phyloP scores from a whole-genome alignment of 2,888 invertebrate genomes.

The Temnothorax rugatulus region DNA sequence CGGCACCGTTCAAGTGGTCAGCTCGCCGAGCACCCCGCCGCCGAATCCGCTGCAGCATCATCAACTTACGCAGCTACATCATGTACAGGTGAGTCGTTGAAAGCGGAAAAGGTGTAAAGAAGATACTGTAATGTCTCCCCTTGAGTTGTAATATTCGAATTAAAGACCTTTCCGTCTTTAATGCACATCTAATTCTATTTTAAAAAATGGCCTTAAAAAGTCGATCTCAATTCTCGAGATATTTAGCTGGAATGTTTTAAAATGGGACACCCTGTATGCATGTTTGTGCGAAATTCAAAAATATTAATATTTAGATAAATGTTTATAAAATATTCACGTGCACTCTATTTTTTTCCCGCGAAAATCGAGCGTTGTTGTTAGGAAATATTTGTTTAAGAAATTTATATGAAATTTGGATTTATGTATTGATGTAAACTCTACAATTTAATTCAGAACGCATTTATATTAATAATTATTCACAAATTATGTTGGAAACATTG shows the following conservation, averaged over 20 bases:
- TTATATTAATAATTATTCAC: slow-evolving; percentile 9
- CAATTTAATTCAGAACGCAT: neutral
- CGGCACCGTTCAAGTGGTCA: slow-evolving; percentile 84
- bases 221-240: neutral
- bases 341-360: neutral
- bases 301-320: neutral
- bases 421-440: neutral
- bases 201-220: no score
- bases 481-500: neutral
- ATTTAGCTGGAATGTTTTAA: neutral
- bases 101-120: neutral
- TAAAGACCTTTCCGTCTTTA: neutral
- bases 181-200: neutral
- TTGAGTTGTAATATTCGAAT: neutral
- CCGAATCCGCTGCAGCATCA: slow-evolving; percentile 85
- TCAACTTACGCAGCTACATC: slow-evolving; percentile 88
- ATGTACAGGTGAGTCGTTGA: slow-evolving; percentile 82
- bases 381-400: neutral
- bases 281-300: neutral
- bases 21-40: slow-evolving; percentile 84
- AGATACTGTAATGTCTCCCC: neutral
- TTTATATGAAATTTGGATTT: neutral
- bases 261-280: neutral
- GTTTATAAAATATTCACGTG: neutral
- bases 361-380: neutral